Base-by-base conservation (phyloP, 2,113 vertebrate species). In the Aegypius monachus region DNA sequence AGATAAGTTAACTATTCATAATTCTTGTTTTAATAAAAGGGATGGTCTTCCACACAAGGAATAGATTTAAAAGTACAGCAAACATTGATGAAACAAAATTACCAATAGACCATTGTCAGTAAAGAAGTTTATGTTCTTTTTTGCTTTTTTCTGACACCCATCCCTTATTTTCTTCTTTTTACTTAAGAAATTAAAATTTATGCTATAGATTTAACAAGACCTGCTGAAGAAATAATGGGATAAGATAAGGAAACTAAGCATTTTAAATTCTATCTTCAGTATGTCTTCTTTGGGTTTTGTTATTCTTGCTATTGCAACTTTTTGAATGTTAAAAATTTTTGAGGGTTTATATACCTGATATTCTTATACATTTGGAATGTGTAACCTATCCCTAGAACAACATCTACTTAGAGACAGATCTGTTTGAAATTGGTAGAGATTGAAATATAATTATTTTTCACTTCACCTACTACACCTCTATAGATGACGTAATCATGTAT, bases 31-130 rank as follows among this genome's bases (percentile, higher is more conserved):
- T 52, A 55, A n/a, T 47, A 65, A 83, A 80, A 72, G 2, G 10
- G 10, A 73, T 59, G 26, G 22, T 73, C 26, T 68, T 77, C 48
- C 40, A 59, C 9, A 55, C 8, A 55, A 47, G 36, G 11, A 73
- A 68, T 23, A 27, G 47, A 81, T 31, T 77, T 63, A 20, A 32
- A 78, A 79, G 25, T 22, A 70, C 19, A 63, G 11, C 7, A 75
- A 86, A 55, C 4, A 65, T 0, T 16, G 11, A 50, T 61, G 26
- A 86, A 77, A 68, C 6, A 65, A 81, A 47, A 70, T 43, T 80
- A 68, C 8, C 6, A 32, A 31, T 0, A 72, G 38, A 48, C 0
- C 0, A 45, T 3, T 53, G 17, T 11, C 4, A 32, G 63, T 61
- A 63, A 72, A 27, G 19, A 78, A 21, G 4, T 16, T 67, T 45